Conservation (phyloP, 2,797 vertebrate genomes). For the Sphenodon punctatus region DNA sequence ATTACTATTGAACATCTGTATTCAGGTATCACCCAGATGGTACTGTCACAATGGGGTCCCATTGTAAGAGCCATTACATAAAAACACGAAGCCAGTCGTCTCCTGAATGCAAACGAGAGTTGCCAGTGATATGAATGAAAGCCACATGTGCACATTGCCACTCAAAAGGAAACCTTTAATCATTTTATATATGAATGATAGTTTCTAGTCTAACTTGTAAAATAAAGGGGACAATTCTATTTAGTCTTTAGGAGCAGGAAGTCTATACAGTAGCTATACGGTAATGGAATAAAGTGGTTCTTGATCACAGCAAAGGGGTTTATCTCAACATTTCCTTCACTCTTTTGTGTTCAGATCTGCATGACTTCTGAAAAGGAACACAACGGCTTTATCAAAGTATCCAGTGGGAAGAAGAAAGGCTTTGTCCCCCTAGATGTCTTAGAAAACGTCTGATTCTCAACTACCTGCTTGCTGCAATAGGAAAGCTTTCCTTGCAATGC, state of each 20-base stretch:
- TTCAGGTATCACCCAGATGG: not conserved
- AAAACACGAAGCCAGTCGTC: too few relatives aligned
- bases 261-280: not conserved
- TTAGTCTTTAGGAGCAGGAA: not conserved
- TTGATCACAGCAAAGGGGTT: not conserved
- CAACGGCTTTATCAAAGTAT: conserved; percentile 90
- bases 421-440: conserved; percentile 90
- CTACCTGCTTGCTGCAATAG: conserved; percentile 40
- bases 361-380: conserved; percentile 88
- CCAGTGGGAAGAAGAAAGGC: conserved; percentile 92
- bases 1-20: not conserved
- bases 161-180: not conserved
- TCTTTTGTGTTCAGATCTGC: conserved; percentile 85
- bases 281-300: not conserved
- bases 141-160: not conserved
- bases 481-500: conserved; percentile 54
- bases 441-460: conserved; percentile 86
- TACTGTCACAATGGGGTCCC: not conserved
- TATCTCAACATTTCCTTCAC: not conserved
- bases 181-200: not conserved
- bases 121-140: not conserved
- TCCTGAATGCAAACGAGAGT: too few relatives aligned
- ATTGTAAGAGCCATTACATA: not conserved
- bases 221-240: not conserved
- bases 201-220: not conserved